Conservation (phyloP, 2,888 invertebrate species). For the Synergus gifuensis region DNA sequence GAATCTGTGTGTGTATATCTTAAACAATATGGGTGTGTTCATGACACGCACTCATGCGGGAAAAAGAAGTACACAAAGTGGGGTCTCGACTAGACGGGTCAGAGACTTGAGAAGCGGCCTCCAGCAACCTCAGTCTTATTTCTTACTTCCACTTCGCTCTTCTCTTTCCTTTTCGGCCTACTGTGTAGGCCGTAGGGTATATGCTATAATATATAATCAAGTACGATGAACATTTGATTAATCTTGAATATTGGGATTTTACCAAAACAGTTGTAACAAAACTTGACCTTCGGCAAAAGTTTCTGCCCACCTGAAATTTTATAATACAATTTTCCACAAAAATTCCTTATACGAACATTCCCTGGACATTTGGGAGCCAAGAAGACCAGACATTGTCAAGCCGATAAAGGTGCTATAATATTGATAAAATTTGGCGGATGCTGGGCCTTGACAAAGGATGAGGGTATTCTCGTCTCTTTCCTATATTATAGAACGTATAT, state of each 20-base stretch:
- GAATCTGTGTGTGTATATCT: neutral
- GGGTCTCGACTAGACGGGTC: slow-evolving; percentile 57
- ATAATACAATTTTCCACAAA: too few relatives aligned
- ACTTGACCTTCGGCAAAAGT: too few relatives aligned
- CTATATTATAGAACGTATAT: too few relatives aligned
- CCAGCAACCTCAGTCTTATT: slow-evolving; percentile 52
- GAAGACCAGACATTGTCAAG: too few relatives aligned
- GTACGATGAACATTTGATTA: neutral
- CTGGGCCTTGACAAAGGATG: too few relatives aligned
- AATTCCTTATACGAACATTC: too few relatives aligned
- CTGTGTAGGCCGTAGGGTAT: neutral
- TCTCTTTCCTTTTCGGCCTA: neutral
- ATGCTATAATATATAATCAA: neutral
- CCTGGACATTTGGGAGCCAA: too few relatives aligned
- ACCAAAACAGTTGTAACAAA: too few relatives aligned
- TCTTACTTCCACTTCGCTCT: neutral
- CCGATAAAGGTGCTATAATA: too few relatives aligned
- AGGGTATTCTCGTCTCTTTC: too few relatives aligned
- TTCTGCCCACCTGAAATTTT: too few relatives aligned
- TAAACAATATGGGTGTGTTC: neutral
- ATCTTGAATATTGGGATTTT: neutral
- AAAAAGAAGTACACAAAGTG: slow-evolving; percentile 20
- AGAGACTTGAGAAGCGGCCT: slow-evolving; percentile 61
- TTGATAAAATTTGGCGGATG: too few relatives aligned
- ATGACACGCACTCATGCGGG: neutral